Evolutionary conservation across 2,113 vertebrate genomes (phyloP).

Genomic region (Microcebus jonahi): DNA sequence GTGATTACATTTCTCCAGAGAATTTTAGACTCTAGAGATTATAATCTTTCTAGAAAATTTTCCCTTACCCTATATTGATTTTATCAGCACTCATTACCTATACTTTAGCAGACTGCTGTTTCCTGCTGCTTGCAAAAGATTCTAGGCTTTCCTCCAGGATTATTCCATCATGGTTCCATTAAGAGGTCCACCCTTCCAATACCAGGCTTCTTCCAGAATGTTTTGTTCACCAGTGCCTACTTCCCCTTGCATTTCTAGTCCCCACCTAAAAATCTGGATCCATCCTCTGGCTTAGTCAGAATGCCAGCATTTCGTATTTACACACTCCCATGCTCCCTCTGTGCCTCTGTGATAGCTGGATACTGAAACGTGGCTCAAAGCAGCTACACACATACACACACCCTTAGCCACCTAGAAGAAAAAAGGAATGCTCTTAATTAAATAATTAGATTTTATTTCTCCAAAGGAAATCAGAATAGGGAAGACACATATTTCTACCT

Average conservation of each 20-base stretch:
- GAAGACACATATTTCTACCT: not conserved
- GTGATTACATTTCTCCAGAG: not conserved
- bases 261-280: not conserved
- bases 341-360: not conserved
- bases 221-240: not conserved
- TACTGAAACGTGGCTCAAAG: not conserved
- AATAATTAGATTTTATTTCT: not conserved
- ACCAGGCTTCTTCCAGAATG: not conserved
- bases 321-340: not conserved
- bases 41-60: slow-evolving; percentile 12
- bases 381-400: too few relatives aligned
- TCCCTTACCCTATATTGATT: not conserved
- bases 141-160: not conserved
- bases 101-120: not conserved
- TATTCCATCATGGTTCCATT: not conserved
- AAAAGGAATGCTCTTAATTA: not conserved
- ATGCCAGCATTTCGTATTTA: not conserved
- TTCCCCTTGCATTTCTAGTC: not conserved
- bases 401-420: not conserved
- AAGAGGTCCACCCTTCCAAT: not conserved
- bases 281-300: not conserved
- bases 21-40: not conserved
- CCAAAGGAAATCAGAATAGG: slow-evolving; percentile 6
- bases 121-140: not conserved
- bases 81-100: not conserved